Base-by-base conservation (phyloP, 2,888 invertebrate species). In the Tetragnatha montana region DNA sequence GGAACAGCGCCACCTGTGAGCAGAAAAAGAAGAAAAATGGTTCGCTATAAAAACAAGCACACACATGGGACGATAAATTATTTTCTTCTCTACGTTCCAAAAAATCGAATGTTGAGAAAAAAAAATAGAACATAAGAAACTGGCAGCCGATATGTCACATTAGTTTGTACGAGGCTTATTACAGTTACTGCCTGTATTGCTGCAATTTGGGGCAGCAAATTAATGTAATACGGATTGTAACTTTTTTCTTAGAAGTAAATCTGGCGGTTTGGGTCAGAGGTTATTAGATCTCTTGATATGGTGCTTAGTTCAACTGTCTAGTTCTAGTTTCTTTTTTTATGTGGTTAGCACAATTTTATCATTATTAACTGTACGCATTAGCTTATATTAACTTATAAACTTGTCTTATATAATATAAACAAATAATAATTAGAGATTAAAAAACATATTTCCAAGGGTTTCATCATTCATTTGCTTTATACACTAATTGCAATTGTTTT, bases 31-130 rank as follows among this genome's bases (percentile, higher is more conserved):
- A 76, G 6, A 49, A 75, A 21, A 84, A 71, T 76, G 69, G n/a
- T 19, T 68, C n/a, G 71, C 22, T 71, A 60, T 35, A 85, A 49
- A 78, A 79, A 85, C 85, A 70, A 79, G 79, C 69, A 78, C 78
- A 49, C 85, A 79, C 85, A 22, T 79, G 85, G 85, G 85, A 85
- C 78, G 85, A 85, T 85, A 79, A 85, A 79, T 85, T 85, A 85
- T 85, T 85, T 76, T 85, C 85, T n/a, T 71, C 60, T 76, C 76
- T 49, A 70, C 78, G 69, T n/a, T 75, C 68, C 49, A 60, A 70
- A 70, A 76, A 76, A 76, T 22, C 73, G 75, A 76, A 49, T 19
- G 71, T 17, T n/a, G 51, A 85, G 70, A 85, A 85, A 85, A 85
- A 85, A 85, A 81, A 19, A 71, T 12, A 79, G 85, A 79, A 85